Conservation (phyloP, 2,113 vertebrate species). For the Ondatra zibethicus region DNA sequence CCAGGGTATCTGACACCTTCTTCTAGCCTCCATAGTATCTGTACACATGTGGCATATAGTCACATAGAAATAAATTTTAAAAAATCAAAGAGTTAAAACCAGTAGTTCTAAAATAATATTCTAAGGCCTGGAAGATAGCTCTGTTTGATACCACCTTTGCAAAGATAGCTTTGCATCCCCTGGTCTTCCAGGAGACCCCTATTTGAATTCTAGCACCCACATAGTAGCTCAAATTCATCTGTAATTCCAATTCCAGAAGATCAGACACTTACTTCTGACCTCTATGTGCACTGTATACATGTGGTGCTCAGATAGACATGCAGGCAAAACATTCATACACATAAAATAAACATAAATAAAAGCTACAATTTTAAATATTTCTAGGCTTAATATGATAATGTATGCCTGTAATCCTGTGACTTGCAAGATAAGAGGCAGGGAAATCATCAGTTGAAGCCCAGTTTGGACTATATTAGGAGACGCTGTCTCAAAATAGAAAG, state of each 20-base stretch:
- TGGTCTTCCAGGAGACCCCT: neutral
- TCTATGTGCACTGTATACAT: neutral
- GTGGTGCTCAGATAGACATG: neutral
- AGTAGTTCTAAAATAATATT: neutral
- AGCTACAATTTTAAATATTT: neutral
- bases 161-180: too few relatives aligned
- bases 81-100: neutral
- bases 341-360: neutral
- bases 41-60: neutral
- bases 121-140: neutral
- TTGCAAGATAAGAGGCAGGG: neutral
- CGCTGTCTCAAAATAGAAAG: neutral
- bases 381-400: neutral
- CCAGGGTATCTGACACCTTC: neutral
- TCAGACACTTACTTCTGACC: neutral
- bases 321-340: neutral
- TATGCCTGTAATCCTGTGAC: neutral
- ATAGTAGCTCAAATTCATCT: neutral
- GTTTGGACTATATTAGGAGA: neutral
- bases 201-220: neutral
- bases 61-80: neutral
- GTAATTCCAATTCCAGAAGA: neutral
- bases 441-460: neutral
- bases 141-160: too few relatives aligned
- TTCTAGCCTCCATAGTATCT: neutral